Conservation (phyloP, 2,888 invertebrate species). For the Stenodera caucasica region DNA sequence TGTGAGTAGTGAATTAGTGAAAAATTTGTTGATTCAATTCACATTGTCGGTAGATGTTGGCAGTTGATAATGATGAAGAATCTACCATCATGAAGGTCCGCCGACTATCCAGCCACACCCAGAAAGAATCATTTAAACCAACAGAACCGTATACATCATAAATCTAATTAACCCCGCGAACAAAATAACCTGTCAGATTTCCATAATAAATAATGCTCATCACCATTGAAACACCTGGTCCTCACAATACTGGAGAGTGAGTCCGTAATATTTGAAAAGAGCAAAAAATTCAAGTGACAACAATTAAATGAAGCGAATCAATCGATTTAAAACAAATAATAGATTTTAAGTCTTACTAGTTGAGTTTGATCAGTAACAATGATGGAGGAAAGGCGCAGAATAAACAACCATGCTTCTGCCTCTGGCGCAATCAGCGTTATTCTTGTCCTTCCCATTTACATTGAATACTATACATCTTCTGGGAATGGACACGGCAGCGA, state of each 20-base stretch:
- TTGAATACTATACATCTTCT: slow-evolving; percentile 54
- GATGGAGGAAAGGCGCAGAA: not conserved
- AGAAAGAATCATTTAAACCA: slow-evolving; percentile 48
- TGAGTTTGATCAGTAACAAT: too few relatives aligned
- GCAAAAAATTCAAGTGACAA: not conserved
- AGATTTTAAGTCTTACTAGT: too few relatives aligned
- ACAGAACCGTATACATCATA: slow-evolving; percentile 51
- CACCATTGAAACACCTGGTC: slow-evolving; percentile 46
- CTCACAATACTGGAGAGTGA: slow-evolving; percentile 6
- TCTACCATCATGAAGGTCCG: slow-evolving; percentile 30
- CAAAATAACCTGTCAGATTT: slow-evolving; percentile 52
- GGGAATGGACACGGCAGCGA: slow-evolving; percentile 45
- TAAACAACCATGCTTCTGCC: not conserved
- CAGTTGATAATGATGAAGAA: not conserved
- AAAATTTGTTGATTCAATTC: too few relatives aligned
- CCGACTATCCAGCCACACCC: slow-evolving; percentile 37
- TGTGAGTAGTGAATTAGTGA: too few relatives aligned
- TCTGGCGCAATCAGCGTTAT: slow-evolving; percentile 49
- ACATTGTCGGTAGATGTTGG: not conserved
- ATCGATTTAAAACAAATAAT: too few relatives aligned
- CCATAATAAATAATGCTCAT: slow-evolving; percentile 48
- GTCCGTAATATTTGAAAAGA: not conserved
- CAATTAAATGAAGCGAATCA: too few relatives aligned
- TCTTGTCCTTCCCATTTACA: slow-evolving; percentile 51
- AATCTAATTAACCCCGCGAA: slow-evolving; percentile 54